Percentiles rank a stretch among this genome's conserved stretches.
These are phyloP conservation scores for Xiphophorus couchianus DNA, from an alignment of 2,113 vertebrate species.

Conservation along the genomic window DNA sequence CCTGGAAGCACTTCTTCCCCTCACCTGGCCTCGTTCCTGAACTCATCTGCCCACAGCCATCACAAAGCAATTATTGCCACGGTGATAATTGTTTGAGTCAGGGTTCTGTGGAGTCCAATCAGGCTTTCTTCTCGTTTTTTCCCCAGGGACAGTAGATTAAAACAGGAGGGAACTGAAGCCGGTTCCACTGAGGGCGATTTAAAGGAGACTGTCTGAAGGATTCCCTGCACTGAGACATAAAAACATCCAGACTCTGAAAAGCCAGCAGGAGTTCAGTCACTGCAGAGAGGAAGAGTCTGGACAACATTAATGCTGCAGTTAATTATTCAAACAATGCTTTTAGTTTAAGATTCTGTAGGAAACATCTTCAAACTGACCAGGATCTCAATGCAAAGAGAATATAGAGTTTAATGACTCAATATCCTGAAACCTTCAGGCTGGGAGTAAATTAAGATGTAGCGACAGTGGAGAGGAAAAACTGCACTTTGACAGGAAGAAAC, in stretches of 20 bases:
- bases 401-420: too few relatives aligned
- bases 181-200: neutral
- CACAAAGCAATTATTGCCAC: neutral
- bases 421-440: too few relatives aligned
- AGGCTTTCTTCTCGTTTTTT: neutral
- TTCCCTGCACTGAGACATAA: neutral
- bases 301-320: neutral
- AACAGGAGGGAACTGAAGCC: too few relatives aligned
- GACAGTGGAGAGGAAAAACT: too few relatives aligned
- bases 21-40: neutral
- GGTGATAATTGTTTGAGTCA: slow-evolving; percentile 1
- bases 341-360: too few relatives aligned
- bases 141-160: neutral
- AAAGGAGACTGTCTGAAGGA: neutral
- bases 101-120: neutral
- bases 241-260: neutral
- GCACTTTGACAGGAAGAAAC: too few relatives aligned
- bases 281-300: neutral
- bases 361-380: too few relatives aligned
- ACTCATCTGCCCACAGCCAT: neutral
- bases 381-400: too few relatives aligned
- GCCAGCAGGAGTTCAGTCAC: neutral
- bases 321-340: too few relatives aligned
- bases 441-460: too few relatives aligned
- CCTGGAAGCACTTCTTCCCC: neutral